Percentiles rank a stretch among this genome's conserved stretches.
Evolutionary conservation across 2,888 invertebrate genomes (phyloP).

Genomic region (Petrolisthes cinctipes): DNA sequence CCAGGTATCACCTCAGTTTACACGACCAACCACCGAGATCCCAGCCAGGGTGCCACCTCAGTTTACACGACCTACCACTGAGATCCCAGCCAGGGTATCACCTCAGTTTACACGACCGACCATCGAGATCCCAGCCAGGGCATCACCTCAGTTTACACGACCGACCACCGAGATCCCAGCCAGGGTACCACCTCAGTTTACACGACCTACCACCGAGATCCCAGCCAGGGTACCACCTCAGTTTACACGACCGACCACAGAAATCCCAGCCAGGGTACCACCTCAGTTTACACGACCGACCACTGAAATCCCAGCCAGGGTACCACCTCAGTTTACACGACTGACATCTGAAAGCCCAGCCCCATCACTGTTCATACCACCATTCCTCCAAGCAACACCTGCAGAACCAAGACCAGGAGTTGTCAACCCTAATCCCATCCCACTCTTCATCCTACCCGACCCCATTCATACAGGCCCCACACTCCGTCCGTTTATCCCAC

Average conservation of each 20-base stretch:
- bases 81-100: too few relatives aligned
- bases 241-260: neutral
- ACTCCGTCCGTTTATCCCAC: neutral
- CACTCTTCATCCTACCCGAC: slow-evolving; percentile 35
- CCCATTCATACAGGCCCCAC: slow-evolving; percentile 24
- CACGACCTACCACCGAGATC: neutral
- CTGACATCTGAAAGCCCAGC: neutral
- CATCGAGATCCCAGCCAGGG: neutral
- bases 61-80: too few relatives aligned
- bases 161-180: neutral
- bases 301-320: neutral
- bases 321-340: neutral
- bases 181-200: neutral
- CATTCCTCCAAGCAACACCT: slow-evolving; percentile 9
- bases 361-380: neutral
- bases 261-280: neutral
- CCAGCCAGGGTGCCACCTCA: too few relatives aligned
- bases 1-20: neutral
- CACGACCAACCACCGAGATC: too few relatives aligned
- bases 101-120: too few relatives aligned
- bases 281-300: neutral
- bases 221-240: neutral
- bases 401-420: neutral
- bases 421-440: neutral
- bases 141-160: neutral